Evolutionary conservation across 2,888 invertebrate genomes (phyloP).

Genomic region (Molorchus minor): DNA sequence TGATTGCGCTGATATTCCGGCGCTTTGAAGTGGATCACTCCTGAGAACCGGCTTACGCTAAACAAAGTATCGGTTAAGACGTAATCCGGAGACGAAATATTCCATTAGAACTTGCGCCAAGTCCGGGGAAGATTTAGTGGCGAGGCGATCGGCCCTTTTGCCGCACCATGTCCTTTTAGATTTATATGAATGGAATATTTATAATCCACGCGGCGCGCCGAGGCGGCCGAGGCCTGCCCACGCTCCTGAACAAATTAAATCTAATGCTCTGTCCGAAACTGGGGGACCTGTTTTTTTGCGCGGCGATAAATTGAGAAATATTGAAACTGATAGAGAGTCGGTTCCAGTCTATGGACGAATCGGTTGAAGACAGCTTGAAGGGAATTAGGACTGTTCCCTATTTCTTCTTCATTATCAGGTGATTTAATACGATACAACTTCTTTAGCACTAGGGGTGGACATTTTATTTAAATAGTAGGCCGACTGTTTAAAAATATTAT

Average conservation of each 20-base stretch:
- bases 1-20: conserved; percentile 58
- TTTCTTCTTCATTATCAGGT: no score
- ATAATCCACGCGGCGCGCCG: conserved; percentile 52
- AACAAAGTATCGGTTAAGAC: conserved; percentile 54
- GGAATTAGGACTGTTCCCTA: no score
- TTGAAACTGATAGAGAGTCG: conserved; percentile 31
- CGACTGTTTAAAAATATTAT: no score
- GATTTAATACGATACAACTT: no score
- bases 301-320: conserved; percentile 33
- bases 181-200: conserved; percentile 60
- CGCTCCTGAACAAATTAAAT: conserved; percentile 56
- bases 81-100: conserved; percentile 41
- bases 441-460: no score
- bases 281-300: conserved; percentile 27
- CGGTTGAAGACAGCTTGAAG: neutral
- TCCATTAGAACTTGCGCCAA: conserved; percentile 41
- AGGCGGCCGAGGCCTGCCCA: no score
- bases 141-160: conserved; percentile 40
- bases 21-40: conserved; percentile 57
- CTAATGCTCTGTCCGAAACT: conserved; percentile 49
- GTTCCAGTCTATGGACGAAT: conserved; percentile 5
- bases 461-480: no score
- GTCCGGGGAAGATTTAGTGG: conserved; percentile 39
- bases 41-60: conserved; percentile 54
- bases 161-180: conserved; percentile 48